Evolutionary conservation across 2,113 vertebrate species (phyloP), one percentile per base, ranked within the genome.

Genomic region (Xyrauchen texanus): DNA sequence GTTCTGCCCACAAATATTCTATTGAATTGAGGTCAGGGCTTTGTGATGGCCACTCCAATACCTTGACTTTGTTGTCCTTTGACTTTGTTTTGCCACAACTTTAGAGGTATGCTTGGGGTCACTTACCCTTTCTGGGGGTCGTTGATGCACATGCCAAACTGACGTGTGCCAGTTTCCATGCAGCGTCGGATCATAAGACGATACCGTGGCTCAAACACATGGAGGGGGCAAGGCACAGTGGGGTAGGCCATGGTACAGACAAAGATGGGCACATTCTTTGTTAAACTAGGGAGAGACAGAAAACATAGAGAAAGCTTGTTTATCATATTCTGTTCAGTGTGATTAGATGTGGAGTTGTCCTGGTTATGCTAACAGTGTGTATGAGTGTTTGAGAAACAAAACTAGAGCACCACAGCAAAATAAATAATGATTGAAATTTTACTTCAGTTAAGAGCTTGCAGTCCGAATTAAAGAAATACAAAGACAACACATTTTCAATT

Each of bases 191-290:
- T 96, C 98, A 99, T 99, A 81, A 99, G 87, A 86, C 97, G 94
- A 10, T 99, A 99, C 83, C 98, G 94, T 60, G 98, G 98, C 90
- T 99, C 98, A 82, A 99, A 99, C 57, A 99, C 96, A 34, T 99
- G 98, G 58, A 99, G 95, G 42, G 98, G 98, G 84, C 98, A 99
- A 94, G 98, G 98, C 95, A 99, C 97, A 83, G 97, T 99, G 87
- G 98, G 98, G 85, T 98, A 99, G 82, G 97, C 97, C 95, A 99
- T 97, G 91, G 98, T 99, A 90, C 98, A 98, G 90, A 99, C 94
- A 85, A 99, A 99, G 85, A 99, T 92, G 67, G 98, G 98, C 89
- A 98, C 96, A 87, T 95, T 98, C 93, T 94, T 96, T 47, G 91
- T 98, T 88, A 97, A 91, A 85, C 98, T 99, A 83, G 46, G 52